Evolutionary conservation across 2,888 invertebrate species (phyloP), one percentile per base, ranked within the genome.

Genomic region (Stenchaetothrips biformis): DNA sequence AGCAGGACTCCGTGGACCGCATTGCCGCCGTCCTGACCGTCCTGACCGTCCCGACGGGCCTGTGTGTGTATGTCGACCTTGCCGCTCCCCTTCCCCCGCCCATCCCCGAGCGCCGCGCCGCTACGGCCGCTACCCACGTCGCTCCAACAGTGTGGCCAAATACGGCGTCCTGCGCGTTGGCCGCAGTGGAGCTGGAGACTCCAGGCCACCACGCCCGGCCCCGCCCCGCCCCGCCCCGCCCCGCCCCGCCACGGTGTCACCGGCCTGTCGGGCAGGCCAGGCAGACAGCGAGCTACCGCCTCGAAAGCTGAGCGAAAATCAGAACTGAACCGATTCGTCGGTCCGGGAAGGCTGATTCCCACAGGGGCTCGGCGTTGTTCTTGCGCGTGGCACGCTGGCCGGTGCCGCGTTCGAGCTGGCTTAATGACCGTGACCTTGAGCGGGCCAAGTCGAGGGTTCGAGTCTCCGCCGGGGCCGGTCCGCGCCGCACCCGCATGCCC

Each of bases 131-230:
- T 74, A 21, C 67, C 67, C 67, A 74, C 67, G 67, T 74, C 25
- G 67, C 67, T 25, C 67, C 67, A 25, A 25, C 67, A 74, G 21
- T 25, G 67, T 74, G 67, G 21, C 67, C 67, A 74, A 74, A 74
- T 74, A 74, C 67, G 67, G 67, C 67, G 25, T 74, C 67, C 11
- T 25, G 67, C 25, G 67, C 67, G 67, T 74, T 25, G 67, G 67
- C 59, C 16, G 59, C 16, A 7, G n/a, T 67, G 67, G 67, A 67
- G 67, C 67, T 67, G 67, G 67, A 59, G 59, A 59, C 37, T 37
- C 37, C 37, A 59, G 59, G n/a, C 67, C 67, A 11, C 67, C 67
- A 11, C 67, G 4, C 67, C 67, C 6, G 21, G 7, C 67, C n/a
- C 21, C 62, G n/a, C 62, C 21, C 4, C 53, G 7, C 62, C 21